Evolutionary conservation across 2,888 invertebrate species (phyloP).

Genomic region (Rotaria magnacalcarata): DNA sequence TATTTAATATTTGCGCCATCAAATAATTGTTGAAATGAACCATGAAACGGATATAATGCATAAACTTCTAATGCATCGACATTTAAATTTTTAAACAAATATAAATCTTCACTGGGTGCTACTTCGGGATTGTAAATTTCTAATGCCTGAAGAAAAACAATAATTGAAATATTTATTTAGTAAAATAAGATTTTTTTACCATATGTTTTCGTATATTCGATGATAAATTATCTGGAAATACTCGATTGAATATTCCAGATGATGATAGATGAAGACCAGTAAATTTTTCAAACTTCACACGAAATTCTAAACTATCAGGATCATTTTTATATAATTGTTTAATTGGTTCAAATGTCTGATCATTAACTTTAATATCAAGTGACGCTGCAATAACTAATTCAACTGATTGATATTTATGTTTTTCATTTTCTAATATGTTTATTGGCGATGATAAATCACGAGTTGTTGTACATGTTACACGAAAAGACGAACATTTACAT

Average conservation of each 20-base stretch:
- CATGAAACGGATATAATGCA: not conserved
- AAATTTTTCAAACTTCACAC: conserved; percentile 23
- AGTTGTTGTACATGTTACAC: not conserved
- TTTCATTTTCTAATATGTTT: not conserved
- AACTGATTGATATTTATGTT: not conserved
- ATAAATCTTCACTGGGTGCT: not conserved
- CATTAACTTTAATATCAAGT: not conserved
- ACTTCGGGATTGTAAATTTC: not conserved
- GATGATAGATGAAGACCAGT: not conserved
- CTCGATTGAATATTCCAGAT: not conserved
- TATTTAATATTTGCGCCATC: not conserved
- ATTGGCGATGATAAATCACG: not conserved
- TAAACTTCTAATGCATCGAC: conserved; percentile 25
- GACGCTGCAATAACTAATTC: not conserved
- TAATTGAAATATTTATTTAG: too few relatives aligned
- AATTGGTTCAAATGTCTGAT: not conserved
- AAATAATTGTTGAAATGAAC: conserved; percentile 35
- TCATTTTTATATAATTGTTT: not conserved
- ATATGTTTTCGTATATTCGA: not conserved
- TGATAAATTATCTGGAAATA: not conserved
- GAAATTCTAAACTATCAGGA: not conserved
- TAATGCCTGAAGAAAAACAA: not conserved
- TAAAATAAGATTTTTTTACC: not conserved
- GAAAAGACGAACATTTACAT: not conserved
- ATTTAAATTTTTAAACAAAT: conserved; percentile 30